Conservation (phyloP, 1,140 invertebrate species). For the Laupala kohalensis region DNA sequence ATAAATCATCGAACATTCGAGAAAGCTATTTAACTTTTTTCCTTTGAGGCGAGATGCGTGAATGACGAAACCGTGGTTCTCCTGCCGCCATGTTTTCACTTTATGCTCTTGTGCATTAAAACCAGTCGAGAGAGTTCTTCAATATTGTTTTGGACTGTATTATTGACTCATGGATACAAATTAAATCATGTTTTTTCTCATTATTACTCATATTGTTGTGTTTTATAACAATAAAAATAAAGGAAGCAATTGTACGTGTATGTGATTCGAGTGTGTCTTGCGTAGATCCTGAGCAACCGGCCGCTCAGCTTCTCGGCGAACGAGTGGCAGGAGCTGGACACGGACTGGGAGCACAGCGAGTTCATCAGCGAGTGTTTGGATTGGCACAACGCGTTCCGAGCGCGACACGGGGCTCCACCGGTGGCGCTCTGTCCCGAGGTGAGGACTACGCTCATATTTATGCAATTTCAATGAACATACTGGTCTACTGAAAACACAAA, state of each 20-base stretch:
- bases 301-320: slow-evolving; percentile 56
- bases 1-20: too few relatives aligned
- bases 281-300: slow-evolving; percentile 26
- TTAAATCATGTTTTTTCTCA: too few relatives aligned
- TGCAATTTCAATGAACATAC: too few relatives aligned
- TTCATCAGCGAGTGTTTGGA: slow-evolving; percentile 66
- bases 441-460: too few relatives aligned
- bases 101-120: not conserved
- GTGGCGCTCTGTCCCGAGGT: slow-evolving; percentile 61
- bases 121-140: not conserved
- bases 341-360: slow-evolving; percentile 62
- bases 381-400: slow-evolving; percentile 68
- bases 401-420: slow-evolving; percentile 52
- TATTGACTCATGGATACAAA: too few relatives aligned
- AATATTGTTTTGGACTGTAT: not conserved
- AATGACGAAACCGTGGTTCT: too few relatives aligned
- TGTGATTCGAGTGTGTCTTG: not conserved
- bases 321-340: slow-evolving; percentile 45
- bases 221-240: too few relatives aligned
- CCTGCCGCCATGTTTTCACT: too few relatives aligned
- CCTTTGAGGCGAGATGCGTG: too few relatives aligned
- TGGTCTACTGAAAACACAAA: too few relatives aligned
- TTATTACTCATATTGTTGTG: too few relatives aligned
- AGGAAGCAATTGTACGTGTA: not conserved
- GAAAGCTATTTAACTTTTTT: too few relatives aligned